Evolutionary conservation across 1,140 invertebrate genomes (phyloP), one percentile per base, ranked within the genome.

Genomic region (Drosophila teissieri): DNA sequence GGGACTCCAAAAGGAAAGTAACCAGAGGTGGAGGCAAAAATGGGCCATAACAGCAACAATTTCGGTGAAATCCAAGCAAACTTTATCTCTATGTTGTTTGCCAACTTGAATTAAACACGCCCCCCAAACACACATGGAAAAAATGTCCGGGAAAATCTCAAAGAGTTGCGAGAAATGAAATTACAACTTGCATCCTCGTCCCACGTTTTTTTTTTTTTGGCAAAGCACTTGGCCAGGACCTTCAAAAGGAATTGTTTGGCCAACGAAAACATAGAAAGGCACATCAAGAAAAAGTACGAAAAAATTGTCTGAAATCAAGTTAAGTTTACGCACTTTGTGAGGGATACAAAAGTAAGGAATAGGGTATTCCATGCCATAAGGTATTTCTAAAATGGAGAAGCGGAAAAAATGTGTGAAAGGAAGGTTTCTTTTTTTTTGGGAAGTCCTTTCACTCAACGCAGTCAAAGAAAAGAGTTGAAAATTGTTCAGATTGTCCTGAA

Each of bases 11-110:
- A 39, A 52, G 44, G 45, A 55, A 64, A 56, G 70, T 44, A 40
- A 60, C 24, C 51, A 60, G 31, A 24, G 17, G 57, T 55, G 11
- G 57, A 48, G 15, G n/a, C 39, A 56, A 19, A 45, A 22, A 56
- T 37, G 39, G 22, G 40, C 36, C 53, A 49, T 55, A 80, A 49
- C 65, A 76, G 56, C 60, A 55, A 73, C 61, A 74, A 65, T 69
- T 83, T 69, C 61, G 60, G 51, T 60, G 60, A 78, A 88, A 83
- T 88, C 63, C 83, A 88, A 88, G 83, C 75, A 86, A 88, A 88
- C 79, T 88, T 88, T 88, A 88, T 88, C 84, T 85, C 74, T 60
- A 85, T 85, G 78, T 86, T 86, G 82, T 86, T 78, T 85, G 69
- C 60, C 82, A 70, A 85, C 68, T 89, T 89, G 76, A 83, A 83